Base-by-base conservation (phyloP, 2,888 invertebrate genomes). In the Sphaerophoria rueppellii region DNA sequence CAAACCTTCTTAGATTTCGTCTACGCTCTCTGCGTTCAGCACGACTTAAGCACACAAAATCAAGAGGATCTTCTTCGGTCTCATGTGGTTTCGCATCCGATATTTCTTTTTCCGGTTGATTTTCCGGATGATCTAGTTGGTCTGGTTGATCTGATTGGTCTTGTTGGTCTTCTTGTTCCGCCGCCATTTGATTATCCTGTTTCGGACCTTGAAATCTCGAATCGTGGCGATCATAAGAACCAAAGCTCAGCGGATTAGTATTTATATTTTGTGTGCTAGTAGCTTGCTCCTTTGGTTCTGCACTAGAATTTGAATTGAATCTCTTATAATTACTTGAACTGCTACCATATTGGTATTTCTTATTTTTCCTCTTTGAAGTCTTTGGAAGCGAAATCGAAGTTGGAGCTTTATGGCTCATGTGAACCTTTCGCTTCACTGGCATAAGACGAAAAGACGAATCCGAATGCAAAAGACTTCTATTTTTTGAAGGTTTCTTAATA, bases 11-110 rank as follows among this genome's bases (percentile, higher is more conserved):
- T 11, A 50, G 65, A 65, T 50, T 65, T 16, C 16, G 34, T 0
- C 0, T 11, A 4, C 50, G 65, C 9, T 35, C 2, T 11, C 50
- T 7, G 4, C 12, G 14, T 6, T 65, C 50, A 0, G 16, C 35
- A 1, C 65, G 65, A 50, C 16, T 37, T 6, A 65, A 9, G 5
- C 65, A 50, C 12, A 65, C 65, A 34, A 65, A 65, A 65, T 65
- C 65, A 6, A 65, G 14, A 6, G 50, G 12, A 24, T 24, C 24
- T 35, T 65, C 16, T 12, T 6, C 34, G 0, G 4, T 2, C 14
- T 35, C 16, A 12, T 35, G 4, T 6, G 35, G 12, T 35, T 14
- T 63, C n/a, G 4, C 0, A 14, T 57, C 14, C 2, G 48, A 65
- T 16, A 37, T 65, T 35, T 14, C 9, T 14, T 11, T 35, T 4